A percentile compares a stretch with the other conserved stretches of the same genome.
phyloP scores from a whole-genome alignment of 2,888 invertebrate genomes.

The Drosophila pegasa region DNA sequence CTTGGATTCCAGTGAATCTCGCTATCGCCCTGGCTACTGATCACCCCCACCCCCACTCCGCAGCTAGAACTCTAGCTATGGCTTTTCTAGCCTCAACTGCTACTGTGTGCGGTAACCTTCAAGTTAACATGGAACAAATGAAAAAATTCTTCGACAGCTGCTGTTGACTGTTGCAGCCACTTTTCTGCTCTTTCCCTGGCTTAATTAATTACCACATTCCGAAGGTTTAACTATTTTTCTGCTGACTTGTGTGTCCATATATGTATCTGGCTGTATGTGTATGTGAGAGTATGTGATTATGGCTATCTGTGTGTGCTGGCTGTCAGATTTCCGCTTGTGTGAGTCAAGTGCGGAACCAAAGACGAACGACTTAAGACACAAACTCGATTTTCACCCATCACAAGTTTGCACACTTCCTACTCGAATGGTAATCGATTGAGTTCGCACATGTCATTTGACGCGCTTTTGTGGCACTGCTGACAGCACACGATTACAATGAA shows the following conservation, averaged over 20 bases:
- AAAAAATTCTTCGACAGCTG: constrained; percentile 76
- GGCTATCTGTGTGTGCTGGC: constrained; percentile 21
- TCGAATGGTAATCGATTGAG: constrained; percentile 73
- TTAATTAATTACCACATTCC: constrained; percentile 77
- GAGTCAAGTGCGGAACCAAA: constrained; percentile 55
- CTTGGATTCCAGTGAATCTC: constrained; percentile 72
- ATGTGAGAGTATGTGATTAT: constrained; percentile 3
- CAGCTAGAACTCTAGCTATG: constrained; percentile 7
- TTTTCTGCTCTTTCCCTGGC: constrained; percentile 48
- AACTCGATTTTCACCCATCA: constrained; percentile 55
- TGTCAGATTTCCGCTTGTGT: constrained; percentile 52
- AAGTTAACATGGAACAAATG: constrained; percentile 69
- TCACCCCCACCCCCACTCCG: constrained; percentile 43
- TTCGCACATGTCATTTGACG: constrained; percentile 75
- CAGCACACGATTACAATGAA: constrained; percentile 67
- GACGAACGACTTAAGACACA: constrained; percentile 69
- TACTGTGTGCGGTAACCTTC: constrained; percentile 60
- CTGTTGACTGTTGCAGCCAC: constrained; percentile 50
- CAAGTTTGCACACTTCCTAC: constrained; percentile 68
- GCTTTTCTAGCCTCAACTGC: constrained; percentile 17
- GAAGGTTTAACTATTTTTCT: constrained; percentile 26
- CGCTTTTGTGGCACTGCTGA: constrained; percentile 73
- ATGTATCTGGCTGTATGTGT: constrained; percentile 12
- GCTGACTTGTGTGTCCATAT: constrained; percentile 13
- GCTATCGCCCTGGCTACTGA: constrained; percentile 30